Base-by-base conservation (phyloP, 1,140 invertebrate species). In the Lysiphlebus fabarum region DNA sequence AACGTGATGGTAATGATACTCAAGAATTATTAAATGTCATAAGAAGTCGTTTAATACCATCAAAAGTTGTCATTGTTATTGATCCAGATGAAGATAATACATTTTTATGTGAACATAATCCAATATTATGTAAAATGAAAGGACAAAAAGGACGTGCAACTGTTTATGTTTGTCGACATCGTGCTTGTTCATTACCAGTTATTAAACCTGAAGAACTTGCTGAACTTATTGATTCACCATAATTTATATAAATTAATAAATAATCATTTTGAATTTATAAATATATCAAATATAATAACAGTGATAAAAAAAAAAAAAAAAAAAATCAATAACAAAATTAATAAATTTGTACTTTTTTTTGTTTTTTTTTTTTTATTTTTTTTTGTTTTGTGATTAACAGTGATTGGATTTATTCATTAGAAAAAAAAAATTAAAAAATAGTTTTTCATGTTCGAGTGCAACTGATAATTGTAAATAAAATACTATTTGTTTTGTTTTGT, bases 81-180 rank as follows among this genome's bases (percentile, higher is more conserved):
- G 87, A 90, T 69, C 82, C 83, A 34, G 65, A 74, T 6, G 14
- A 71, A 10, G 36, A 53, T 7, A 53, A 64, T 10, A 71, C 68
- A 58, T 56, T 72, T 58, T 59, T 75, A 49, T 67, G 70, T 17
- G 59, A 65, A 38, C 73, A 71, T 49, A 76, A 76, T 60, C 58
- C 72, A 62, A 65, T 78, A 58, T 62, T 73, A 12, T 59, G 63
- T 12, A 75, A 75, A 44, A 77, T 82, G 70, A 80, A 77, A 50
- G 61, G 79, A 53, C 48, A 79, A 54, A 75, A 84, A 65, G 79
- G 76, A 73, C 61, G 82, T 56, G 84, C 90, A 1, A 86, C 88
- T 1, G 91, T 87, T 8, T 93, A 91, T 71, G 89, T 94, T 12
- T 95, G 92, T 74, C 84, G 87, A 45, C 85, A 90, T 67, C 87